These are phyloP conservation scores for Dreissena rostriformis DNA, from an alignment of 1,140 invertebrate species.

Conservation along the genomic window DNA sequence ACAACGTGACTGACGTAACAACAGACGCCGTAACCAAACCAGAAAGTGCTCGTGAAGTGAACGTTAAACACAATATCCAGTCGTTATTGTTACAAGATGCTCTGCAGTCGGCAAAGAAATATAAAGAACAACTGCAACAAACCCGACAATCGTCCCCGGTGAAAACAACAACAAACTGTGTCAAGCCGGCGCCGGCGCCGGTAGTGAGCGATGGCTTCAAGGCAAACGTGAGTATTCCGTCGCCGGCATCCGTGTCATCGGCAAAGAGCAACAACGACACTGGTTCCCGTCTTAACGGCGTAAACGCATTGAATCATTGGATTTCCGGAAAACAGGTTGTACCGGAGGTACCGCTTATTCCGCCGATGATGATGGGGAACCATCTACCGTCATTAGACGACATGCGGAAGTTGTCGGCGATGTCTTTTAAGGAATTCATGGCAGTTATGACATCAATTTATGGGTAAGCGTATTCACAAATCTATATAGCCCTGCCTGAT, in stretches of 20 bases:
- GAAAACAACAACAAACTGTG: neutral
- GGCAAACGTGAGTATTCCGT: too few relatives aligned
- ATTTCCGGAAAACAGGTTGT: too few relatives aligned
- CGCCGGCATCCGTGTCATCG: too few relatives aligned
- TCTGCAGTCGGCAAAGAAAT: conserved; percentile 44
- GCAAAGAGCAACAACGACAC: too few relatives aligned
- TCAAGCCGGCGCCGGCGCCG: neutral
- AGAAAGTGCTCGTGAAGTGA: neutral
- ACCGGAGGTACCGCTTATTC: too few relatives aligned
- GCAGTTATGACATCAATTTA: conserved; percentile 24
- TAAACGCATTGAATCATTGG: too few relatives aligned
- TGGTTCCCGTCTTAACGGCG: too few relatives aligned
- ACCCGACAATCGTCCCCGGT: neutral
- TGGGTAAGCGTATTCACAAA: conserved; percentile 16
- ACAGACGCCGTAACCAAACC: neutral
- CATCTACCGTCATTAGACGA: conserved; percentile 8
- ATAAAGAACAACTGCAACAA: conserved; percentile 46
- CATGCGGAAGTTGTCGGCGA: conserved; percentile 30
- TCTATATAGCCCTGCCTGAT: too few relatives aligned
- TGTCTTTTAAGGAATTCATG: conserved; percentile 32
- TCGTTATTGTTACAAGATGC: conserved; percentile 46
- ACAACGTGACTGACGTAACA: neutral
- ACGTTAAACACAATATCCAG: conserved; percentile 33
- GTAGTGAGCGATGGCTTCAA: too few relatives aligned
- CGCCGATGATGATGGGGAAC: neutral